Percentiles rank a stretch among this genome's conserved stretches.
Conservation (phyloP, 1,140 invertebrate genomes). For the Drosophila oshimai region DNA sequence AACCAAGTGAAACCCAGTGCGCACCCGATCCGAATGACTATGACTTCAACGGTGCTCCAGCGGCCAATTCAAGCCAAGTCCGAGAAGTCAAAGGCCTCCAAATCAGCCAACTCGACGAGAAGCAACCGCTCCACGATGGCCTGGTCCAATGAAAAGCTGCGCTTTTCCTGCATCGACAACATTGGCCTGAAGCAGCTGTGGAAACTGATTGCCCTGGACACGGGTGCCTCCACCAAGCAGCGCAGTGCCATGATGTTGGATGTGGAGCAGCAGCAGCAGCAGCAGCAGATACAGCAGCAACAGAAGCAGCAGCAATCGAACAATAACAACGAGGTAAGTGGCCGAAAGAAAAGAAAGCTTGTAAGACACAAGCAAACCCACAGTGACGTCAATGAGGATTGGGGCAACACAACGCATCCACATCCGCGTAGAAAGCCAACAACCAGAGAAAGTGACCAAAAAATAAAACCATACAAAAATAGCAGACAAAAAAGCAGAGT, state of each 20-base stretch:
- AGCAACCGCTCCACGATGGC: slow-evolving; percentile 63
- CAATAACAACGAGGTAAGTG: slow-evolving; percentile 69
- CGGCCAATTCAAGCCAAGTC: slow-evolving; percentile 54
- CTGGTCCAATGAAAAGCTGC: slow-evolving; percentile 81
- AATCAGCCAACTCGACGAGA: slow-evolving; percentile 9
- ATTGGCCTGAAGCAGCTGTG: slow-evolving; percentile 78
- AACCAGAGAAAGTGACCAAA: slow-evolving; percentile 67
- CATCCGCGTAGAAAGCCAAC: slow-evolving; percentile 73
- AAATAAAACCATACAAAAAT: slow-evolving; percentile 5
- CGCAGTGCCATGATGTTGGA: slow-evolving; percentile 27
- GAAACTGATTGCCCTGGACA: slow-evolving; percentile 81
- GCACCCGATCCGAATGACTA: slow-evolving; percentile 59
- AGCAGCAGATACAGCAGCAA: slow-evolving; percentile 35
- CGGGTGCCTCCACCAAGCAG: slow-evolving; percentile 42
- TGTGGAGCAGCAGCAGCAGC: slow-evolving; percentile 45
- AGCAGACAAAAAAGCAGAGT: neutral
- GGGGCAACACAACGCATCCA: slow-evolving; percentile 42
- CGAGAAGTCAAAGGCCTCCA: slow-evolving; percentile 24
- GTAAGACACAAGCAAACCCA: slow-evolving; percentile 32
- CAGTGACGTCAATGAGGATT: slow-evolving; percentile 64
- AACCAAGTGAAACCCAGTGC: slow-evolving; percentile 12
- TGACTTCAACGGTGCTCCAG: slow-evolving; percentile 81
- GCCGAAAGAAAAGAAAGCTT: slow-evolving; percentile 56
- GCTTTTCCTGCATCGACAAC: slow-evolving; percentile 80
- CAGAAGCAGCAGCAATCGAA: slow-evolving; percentile 44